Base-by-base conservation (phyloP, 2,113 vertebrate genomes). In the Drymodes brunneopygia region DNA sequence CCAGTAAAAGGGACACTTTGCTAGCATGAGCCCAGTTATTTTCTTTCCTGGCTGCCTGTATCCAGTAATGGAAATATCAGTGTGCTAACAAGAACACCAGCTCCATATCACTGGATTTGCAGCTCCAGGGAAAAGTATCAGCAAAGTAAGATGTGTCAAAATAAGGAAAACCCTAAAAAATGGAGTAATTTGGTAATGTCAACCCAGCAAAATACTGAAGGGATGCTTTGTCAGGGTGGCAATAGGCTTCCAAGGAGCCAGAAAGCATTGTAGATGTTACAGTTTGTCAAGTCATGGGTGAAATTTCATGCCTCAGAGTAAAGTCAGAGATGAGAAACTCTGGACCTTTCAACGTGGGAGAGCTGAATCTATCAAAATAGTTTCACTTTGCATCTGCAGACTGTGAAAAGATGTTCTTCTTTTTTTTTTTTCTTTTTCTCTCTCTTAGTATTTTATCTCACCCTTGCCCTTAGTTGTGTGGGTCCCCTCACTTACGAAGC, bases 301-400 rank as follows among this genome's bases (percentile, higher is more conserved):
- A 95, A 88, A 93, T 94, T 61, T 96, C 74, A 58, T 80, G 73
- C 44, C 45, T 82, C 82, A 57, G 48, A 86, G 38, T 90, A 69
- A 85, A 88, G 86, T 62, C 8, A 17, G 58, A 96, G 71, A 93
- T 86, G 71, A 94, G 90, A 93, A 92, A 64, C 47, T 81, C 48
- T 73, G 47, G 25, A 62, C 86, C 72, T 90, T 95, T 93, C 74
- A 88, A 65, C 0, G 40, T 87, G 81, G 48, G 81, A 79, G 90
- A 94, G 85, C 36, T 72, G 61, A 93, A 82, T 71, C 81, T 93
- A 56, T 87, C 74, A 80, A 78, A 96, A 89, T 72, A 94, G 95
- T 97, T 97, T 97, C 95, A 54, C 56, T 96, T 96, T 96, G 80
- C 86, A 88, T 95, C 92, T 94, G 53, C 29, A 1, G 64, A 65